Evolutionary conservation across 2,113 vertebrate genomes (phyloP).

Genomic region (Sinocyclocheilus rhinocerous): DNA sequence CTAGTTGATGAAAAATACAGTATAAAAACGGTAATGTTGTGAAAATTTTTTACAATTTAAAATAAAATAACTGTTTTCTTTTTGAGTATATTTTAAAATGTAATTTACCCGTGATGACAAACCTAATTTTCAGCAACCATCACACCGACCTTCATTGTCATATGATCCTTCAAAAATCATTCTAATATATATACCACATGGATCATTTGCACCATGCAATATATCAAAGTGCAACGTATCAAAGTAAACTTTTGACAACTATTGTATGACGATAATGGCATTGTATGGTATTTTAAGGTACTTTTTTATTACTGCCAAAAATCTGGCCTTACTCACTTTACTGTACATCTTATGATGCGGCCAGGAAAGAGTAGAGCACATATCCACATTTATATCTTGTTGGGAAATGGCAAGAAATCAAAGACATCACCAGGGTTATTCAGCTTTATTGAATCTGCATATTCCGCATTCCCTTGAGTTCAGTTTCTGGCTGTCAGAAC

Average conservation of each 20-base stretch:
- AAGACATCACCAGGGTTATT: constrained; percentile 8
- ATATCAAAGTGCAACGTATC: background rate
- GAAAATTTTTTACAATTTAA: too few species aligned
- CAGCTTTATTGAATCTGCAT: constrained; percentile 46
- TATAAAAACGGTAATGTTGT: too few species aligned
- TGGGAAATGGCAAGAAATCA: background rate
- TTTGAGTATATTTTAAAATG: too few species aligned
- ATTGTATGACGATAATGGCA: background rate
- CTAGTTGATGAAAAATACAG: too few species aligned
- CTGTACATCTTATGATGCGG: background rate
- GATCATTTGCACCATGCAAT: too few species aligned
- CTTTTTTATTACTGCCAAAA: background rate
- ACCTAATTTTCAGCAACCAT: too few species aligned
- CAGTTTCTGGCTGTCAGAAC: constrained; percentile 40
- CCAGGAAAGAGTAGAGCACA: background rate
- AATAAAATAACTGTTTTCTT: too few species aligned
- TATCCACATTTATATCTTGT: background rate
- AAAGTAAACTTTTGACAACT: background rate
- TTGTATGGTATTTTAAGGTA: background rate
- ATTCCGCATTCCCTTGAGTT: constrained; percentile 44
- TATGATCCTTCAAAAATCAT: too few species aligned
- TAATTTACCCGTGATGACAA: too few species aligned
- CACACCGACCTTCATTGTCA: too few species aligned
- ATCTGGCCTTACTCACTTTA: background rate
- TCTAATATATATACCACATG: too few species aligned